Evolutionary conservation across 2,888 invertebrate genomes (phyloP), one percentile per base, ranked within the genome.

Genomic region (Rhamphomyia laevipes): DNA sequence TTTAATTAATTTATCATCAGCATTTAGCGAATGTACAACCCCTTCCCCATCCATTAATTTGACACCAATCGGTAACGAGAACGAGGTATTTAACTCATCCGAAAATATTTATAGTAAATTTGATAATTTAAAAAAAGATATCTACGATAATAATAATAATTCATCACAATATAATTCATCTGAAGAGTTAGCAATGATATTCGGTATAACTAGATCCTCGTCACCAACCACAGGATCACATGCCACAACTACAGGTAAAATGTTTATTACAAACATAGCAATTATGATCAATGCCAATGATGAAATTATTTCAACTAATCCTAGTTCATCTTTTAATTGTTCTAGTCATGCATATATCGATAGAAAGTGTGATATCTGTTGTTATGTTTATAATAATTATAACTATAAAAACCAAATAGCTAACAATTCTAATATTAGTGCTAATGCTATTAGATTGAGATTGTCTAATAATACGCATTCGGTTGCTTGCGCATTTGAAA

Each of bases 121-220:
- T 35, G 9, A 7, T 35, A 13, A 35, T 35, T n/a, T n/a, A 5
- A 35, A 35, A n/a, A 7, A 35, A 5, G 6, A 35, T 35, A 35
- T 5, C 4, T n/a, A 35, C 13, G 7, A 35, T 35, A 35, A 35
- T 61, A 64, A 64, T 27, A 63, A 62, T 12, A 65, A 65, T 41
- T 64, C 66, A 64, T 77, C 78, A 49, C 78, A 78, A 63, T 80
- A 80, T 60, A 80, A 80, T 63, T 80, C 80, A 12, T 77, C 78
- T 45, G 80, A 80, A 61, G 80, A 80, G 62, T 67, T 80, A 56
- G 78, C 80, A 23, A 78, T 77, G 58, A 80, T 80, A 59, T 80
- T 80, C 62, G 77, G 78, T 59, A 66, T 70, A 46, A 65, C 21
- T 53, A 49, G 41, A 55, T 55, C 48, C 48, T 49, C 53, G 47